These are phyloP conservation scores for Caenorhabditis angaria DNA, from an alignment of 2,888 invertebrate species.

Conservation along the genomic window DNA sequence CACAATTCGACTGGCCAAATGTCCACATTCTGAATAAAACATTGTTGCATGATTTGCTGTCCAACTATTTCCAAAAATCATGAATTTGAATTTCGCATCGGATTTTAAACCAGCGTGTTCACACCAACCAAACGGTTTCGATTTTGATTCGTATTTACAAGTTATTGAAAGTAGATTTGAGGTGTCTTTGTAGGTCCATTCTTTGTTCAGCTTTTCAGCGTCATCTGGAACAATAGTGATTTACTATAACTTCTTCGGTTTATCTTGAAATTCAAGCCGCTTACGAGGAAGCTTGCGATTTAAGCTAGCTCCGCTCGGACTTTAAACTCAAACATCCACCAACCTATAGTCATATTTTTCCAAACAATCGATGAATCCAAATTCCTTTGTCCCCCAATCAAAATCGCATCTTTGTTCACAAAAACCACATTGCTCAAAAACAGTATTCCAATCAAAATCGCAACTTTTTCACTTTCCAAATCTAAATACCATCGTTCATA, in stretches of 20 bases:
- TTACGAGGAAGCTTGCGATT: too few relatives aligned
- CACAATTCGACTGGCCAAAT: constrained; percentile 14
- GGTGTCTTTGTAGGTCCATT: constrained; percentile 12
- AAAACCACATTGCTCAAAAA: constrained; percentile 13
- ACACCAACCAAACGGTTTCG: constrained; percentile 16
- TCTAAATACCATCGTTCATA: constrained; percentile 25
- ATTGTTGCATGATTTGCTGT: constrained; percentile 19
- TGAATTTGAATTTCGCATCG: constrained; percentile 11
- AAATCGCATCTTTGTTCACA: constrained; percentile 9
- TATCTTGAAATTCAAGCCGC: too few relatives aligned
- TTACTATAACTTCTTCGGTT: background rate
- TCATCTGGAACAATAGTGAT: constrained; percentile 19
- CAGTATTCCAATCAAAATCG: constrained; percentile 3
- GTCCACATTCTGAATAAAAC: constrained; percentile 18
- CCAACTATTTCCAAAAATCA: constrained; percentile 23
- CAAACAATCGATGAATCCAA: constrained; percentile 7
- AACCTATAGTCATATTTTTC: constrained; percentile 22
- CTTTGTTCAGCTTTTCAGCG: constrained; percentile 8
- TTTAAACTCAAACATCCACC: too few relatives aligned
- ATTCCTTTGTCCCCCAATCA: constrained; percentile 10
- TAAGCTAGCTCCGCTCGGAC: too few relatives aligned
- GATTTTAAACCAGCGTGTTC: constrained; percentile 1
- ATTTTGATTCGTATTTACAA: background rate
- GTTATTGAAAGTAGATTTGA: background rate
- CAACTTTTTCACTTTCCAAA: constrained; percentile 11